These are phyloP conservation scores for Belgica antarctica DNA, from an alignment of 2,888 invertebrate species.

Conservation along the genomic window DNA sequence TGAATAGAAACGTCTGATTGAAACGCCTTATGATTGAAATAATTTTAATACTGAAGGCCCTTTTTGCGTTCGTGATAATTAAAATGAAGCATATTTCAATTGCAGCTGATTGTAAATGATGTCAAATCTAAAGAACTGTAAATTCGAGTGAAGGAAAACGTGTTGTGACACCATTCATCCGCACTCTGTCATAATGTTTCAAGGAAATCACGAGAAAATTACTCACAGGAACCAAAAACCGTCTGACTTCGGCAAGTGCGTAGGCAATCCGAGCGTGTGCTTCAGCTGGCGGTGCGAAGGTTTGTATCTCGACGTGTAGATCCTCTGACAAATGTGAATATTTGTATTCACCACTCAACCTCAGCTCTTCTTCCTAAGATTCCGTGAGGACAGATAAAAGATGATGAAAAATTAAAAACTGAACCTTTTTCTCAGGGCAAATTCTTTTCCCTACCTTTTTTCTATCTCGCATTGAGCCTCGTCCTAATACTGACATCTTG, in stretches of 20 bases:
- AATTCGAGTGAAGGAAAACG: no score
- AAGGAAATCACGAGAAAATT: no score
- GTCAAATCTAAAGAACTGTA: no score
- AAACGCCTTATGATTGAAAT: constrained; percentile 32
- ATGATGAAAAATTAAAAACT: constrained; percentile 34
- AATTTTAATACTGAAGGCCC: constrained; percentile 32
- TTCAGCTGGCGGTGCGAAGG: constrained; percentile 86
- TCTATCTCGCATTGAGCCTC: constrained; percentile 91
- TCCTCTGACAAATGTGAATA: constrained; percentile 89
- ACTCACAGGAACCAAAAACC: constrained; percentile 77
- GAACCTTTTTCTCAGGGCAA: neutral
- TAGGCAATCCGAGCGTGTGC: constrained; percentile 84
- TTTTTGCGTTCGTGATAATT: no score
- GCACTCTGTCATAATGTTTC: neutral
- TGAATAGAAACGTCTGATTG: constrained; percentile 19
- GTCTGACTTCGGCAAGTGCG: constrained; percentile 74
- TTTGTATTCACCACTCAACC: constrained; percentile 86
- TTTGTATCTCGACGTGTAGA: constrained; percentile 87
- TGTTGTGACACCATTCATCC: neutral
- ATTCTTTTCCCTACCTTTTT: constrained; percentile 65
- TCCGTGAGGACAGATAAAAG: neutral
- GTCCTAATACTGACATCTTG: constrained; percentile 91
- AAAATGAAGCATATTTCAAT: no score
- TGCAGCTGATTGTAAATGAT: no score
- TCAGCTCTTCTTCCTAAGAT: constrained; percentile 81